Percentiles rank a stretch among this genome's conserved stretches.
These are phyloP conservation scores for Sciurus niger DNA, from an alignment of 2,113 vertebrate genomes.

Conservation along the genomic window DNA sequence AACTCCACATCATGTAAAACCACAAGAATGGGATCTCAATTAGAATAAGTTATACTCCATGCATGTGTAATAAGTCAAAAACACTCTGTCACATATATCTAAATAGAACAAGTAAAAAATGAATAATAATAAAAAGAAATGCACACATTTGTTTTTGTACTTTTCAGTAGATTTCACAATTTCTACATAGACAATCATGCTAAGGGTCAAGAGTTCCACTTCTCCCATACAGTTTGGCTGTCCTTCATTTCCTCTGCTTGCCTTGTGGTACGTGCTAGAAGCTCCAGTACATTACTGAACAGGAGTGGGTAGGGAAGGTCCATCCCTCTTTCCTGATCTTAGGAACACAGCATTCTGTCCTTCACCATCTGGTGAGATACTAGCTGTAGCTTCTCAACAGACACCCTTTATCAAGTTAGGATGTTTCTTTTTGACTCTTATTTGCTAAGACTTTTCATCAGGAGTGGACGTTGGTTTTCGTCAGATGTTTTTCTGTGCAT, in stretches of 20 bases:
- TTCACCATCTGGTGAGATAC: neutral
- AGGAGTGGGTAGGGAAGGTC: neutral
- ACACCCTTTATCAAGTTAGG: neutral
- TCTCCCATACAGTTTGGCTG: neutral
- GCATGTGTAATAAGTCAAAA: too few species aligned
- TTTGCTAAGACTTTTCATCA: conserved; percentile 13
- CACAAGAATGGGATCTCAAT: too few species aligned
- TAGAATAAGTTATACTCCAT: too few species aligned
- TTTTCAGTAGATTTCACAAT: neutral
- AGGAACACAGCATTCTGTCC: neutral
- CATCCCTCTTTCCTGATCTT: neutral
- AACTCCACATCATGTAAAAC: too few species aligned
- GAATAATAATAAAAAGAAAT: neutral
- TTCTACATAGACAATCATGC: neutral
- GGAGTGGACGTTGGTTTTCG: neutral
- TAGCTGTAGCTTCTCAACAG: neutral
- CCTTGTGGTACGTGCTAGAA: neutral
- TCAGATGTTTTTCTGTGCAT: neutral
- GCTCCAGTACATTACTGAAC: neutral
- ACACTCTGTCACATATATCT: too few species aligned
- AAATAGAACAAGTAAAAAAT: too few species aligned
- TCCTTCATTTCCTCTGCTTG: neutral
- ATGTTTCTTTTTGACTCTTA: neutral
- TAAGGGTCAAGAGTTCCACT: neutral
- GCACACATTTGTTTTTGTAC: neutral